These are phyloP conservation scores for Diploscapter pachys DNA, from an alignment of 1,140 invertebrate genomes.

Conservation along the genomic window DNA sequence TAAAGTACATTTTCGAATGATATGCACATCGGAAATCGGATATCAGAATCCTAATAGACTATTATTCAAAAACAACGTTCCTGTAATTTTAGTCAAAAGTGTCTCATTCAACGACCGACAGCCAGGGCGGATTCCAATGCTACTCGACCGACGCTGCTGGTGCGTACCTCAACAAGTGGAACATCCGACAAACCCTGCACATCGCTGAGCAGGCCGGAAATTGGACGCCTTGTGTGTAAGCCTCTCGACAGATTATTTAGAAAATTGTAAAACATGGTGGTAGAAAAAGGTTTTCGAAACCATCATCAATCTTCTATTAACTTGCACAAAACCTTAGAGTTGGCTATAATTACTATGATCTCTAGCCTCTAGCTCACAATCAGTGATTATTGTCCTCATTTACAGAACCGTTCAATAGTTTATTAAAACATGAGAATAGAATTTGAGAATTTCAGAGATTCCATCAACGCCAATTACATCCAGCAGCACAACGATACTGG, in stretches of 20 bases:
- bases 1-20: conserved; percentile 1
- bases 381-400: too few species aligned
- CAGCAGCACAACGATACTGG: conserved; percentile 39
- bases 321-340: too few species aligned
- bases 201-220: conserved; percentile 53
- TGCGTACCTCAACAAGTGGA: conserved; percentile 56
- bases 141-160: conserved; percentile 48
- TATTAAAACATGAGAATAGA: too few species aligned
- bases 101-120: conserved; percentile 30
- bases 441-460: conserved; percentile 33
- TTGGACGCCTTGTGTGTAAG: conserved; percentile 49
- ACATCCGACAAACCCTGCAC: conserved; percentile 60
- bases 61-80: neutral
- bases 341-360: too few species aligned
- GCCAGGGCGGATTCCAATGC: conserved; percentile 38
- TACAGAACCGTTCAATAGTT: too few species aligned
- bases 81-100: conserved; percentile 20
- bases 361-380: too few species aligned
- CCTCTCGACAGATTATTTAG: neutral
- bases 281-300: too few species aligned
- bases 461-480: conserved; percentile 34
- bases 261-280: too few species aligned
- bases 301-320: too few species aligned
- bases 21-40: neutral
- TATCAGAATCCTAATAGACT: too few species aligned